Percentiles rank a stretch among this genome's conserved stretches.
phyloP scores from a whole-genome alignment of 2,113 vertebrate genomes.

The cattle (Bos taurus) region ARS-UCD2.0 NC_037328.1:134424001-134424500 shows the following conservation, averaged over 20 bases:
- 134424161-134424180: background rate
- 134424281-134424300: background rate
- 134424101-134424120: too few relatives aligned
- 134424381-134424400: too few relatives aligned
- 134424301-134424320: background rate
- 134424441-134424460: too few relatives aligned
- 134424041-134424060: background rate
- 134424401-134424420: background rate
- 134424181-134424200: background rate
- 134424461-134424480: background rate
- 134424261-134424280: accelerated
- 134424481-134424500: background rate
- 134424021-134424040: background rate
- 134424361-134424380: background rate
- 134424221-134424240: background rate
- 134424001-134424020: too few relatives aligned
- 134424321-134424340: background rate
- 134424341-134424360: background rate
- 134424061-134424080: background rate
- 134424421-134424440: background rate
- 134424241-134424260: background rate
- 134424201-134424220: background rate
- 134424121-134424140: background rate
- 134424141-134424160: background rate
- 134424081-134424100: background rate